These are phyloP conservation scores for Euthynnus affinis DNA, from an alignment of 2,797 vertebrate species.

Conservation along the genomic window DNA sequence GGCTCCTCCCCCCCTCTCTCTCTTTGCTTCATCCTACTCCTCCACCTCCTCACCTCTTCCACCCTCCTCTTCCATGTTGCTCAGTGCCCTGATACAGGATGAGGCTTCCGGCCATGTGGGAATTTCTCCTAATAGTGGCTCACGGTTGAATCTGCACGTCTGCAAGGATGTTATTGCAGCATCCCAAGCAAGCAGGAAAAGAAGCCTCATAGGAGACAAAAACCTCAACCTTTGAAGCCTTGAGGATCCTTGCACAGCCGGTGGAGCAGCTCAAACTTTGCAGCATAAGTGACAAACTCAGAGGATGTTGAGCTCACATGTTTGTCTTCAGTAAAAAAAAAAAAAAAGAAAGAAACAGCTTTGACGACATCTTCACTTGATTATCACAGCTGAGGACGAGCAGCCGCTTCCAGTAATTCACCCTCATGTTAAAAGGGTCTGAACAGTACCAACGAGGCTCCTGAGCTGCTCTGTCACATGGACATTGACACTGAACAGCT, in stretches of 20 bases:
- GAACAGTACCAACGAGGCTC: slow-evolving; percentile 26
- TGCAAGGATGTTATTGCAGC: slow-evolving; percentile 26
- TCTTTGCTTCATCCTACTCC: slow-evolving; percentile 66
- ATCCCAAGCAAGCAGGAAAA: slow-evolving; percentile 10
- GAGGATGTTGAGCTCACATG: slow-evolving; percentile 1
- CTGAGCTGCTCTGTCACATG: slow-evolving; percentile 49
- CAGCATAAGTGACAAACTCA: slow-evolving; percentile 17
- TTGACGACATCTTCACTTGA: slow-evolving; percentile 10
- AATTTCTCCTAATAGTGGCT: slow-evolving; percentile 60
- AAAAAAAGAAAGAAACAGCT: slow-evolving; percentile 7
- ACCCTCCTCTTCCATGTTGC: slow-evolving; percentile 71
- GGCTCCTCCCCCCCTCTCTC: slow-evolving; percentile 54
- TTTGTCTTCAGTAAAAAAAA: neutral
- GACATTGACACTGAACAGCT: slow-evolving; percentile 69
- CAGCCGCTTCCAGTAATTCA: slow-evolving; percentile 48
- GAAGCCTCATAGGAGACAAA: slow-evolving; percentile 7
- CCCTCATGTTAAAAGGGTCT: slow-evolving; percentile 41
- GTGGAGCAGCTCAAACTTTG: slow-evolving; percentile 63
- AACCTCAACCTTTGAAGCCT: slow-evolving; percentile 34
- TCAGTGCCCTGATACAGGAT: slow-evolving; percentile 63
- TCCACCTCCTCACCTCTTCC: slow-evolving; percentile 69
- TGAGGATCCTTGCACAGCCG: slow-evolving; percentile 20
- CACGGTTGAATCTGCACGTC: slow-evolving; percentile 18
- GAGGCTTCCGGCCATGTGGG: slow-evolving; percentile 68
- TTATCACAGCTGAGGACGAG: slow-evolving; percentile 26